A percentile compares a stretch with the other conserved stretches of the same genome.
Conservation (phyloP, 2,797 vertebrate species). For the Bucorvus abyssinicus region DNA sequence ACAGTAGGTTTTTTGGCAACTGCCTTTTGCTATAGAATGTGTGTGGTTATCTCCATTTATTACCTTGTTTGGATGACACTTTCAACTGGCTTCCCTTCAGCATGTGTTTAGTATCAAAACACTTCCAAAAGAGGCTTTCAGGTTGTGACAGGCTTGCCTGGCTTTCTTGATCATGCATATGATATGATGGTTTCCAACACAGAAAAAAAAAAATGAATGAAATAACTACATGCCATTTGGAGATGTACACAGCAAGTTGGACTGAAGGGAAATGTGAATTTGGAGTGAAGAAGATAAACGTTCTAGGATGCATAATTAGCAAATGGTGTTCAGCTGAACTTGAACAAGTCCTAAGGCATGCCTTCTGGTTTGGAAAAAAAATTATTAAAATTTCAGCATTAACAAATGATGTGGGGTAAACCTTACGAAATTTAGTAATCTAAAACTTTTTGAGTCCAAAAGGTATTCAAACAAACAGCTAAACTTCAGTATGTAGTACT, state of each 20-base stretch:
- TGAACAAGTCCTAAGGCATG: background rate
- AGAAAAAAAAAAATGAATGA: background rate
- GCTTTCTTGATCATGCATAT: background rate
- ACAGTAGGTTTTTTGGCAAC: background rate
- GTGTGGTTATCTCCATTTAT: background rate
- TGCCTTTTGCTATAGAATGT: background rate
- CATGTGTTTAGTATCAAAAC: background rate
- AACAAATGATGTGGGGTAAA: background rate
- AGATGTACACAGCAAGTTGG: background rate
- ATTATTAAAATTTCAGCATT: background rate
- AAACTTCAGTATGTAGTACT: background rate
- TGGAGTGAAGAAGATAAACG: background rate
- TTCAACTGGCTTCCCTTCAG: background rate
- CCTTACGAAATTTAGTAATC: background rate
- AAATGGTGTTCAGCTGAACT: background rate
- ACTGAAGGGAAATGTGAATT: background rate
- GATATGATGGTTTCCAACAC: background rate
- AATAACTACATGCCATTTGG: background rate
- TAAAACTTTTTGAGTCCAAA: background rate
- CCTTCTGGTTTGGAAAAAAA: background rate
- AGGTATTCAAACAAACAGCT: background rate
- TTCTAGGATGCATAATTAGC: background rate
- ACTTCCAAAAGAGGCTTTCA: background rate
- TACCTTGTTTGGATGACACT: constrained; percentile 3
- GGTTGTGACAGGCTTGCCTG: background rate